A percentile compares a stretch with the other conserved stretches of the same genome.
Conservation (phyloP, 2,797 vertebrate genomes). For the Megalops cyprinoides region DNA sequence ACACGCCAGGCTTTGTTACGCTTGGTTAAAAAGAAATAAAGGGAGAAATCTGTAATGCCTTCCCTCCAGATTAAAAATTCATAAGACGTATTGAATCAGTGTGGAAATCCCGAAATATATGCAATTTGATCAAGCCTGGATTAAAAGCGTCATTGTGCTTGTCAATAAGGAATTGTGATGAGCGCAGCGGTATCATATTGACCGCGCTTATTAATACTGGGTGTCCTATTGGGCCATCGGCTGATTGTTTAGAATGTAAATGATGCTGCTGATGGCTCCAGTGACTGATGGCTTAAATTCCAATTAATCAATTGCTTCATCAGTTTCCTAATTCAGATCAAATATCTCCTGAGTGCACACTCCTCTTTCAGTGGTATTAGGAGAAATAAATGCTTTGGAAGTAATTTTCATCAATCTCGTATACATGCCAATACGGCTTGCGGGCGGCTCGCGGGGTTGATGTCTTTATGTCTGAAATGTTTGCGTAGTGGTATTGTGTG, state of each 20-base stretch:
- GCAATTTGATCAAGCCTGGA: slow-evolving; percentile 75
- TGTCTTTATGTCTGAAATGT: slow-evolving; percentile 77
- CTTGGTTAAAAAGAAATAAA: slow-evolving; percentile 25
- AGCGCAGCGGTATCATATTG: slow-evolving; percentile 79
- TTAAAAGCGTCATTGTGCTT: slow-evolving; percentile 79
- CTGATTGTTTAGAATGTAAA: slow-evolving; percentile 98
- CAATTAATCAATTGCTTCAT: slow-evolving; percentile 99
- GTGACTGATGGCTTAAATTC: slow-evolving; percentile 98
- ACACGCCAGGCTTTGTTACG: slow-evolving; percentile 15
- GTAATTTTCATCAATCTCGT: slow-evolving; percentile 90
- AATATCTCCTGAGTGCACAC: slow-evolving; percentile 90
- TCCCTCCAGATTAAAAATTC: slow-evolving; percentile 73
- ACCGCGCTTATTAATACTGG: slow-evolving; percentile 85
- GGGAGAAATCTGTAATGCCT: slow-evolving; percentile 29
- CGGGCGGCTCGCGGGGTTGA: slow-evolving; percentile 63
- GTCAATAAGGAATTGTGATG: slow-evolving; percentile 79
- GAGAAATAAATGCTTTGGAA: slow-evolving; percentile 90
- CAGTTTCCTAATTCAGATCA: slow-evolving; percentile 98
- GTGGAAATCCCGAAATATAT: slow-evolving; percentile 77
- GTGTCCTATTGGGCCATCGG: slow-evolving; percentile 85
- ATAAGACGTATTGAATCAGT: slow-evolving; percentile 72
- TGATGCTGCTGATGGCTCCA: slow-evolving; percentile 90
- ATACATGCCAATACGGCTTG: slow-evolving; percentile 82
- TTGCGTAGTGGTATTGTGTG: slow-evolving; percentile 50
- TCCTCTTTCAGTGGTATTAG: slow-evolving; percentile 85